Evolutionary conservation across 37 sponge, comb jelly and placozoan species (phyloP), one percentile per base, ranked within the genome.

Genomic region (Axinella damicornis): DNA sequence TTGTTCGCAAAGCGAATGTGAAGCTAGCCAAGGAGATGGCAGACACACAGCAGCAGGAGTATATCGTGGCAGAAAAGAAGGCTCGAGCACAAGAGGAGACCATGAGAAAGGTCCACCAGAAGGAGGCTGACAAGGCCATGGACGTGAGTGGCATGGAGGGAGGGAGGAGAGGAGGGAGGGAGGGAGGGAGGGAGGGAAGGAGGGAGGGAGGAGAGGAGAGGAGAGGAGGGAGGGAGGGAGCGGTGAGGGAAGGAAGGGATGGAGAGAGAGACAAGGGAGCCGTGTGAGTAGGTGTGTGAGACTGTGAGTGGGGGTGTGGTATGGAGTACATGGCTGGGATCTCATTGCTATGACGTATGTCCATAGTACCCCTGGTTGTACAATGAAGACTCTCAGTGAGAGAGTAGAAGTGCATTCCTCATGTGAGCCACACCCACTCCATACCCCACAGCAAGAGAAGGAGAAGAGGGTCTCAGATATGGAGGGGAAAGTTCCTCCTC

Each of bases 91-190:
- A 82, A 61, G 91, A 85, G 41, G 87, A 91, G n/a, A 67, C 83
- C 2, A 35, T 91, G 32, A 54, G 91, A 37, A 80, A 85, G 60
- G 83, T 91, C 40, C 59, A 91, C 76, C 91, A 91, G 78, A 91
- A 71, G 56, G 52, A 82, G 53, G 91, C 71, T 6, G 87, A 91
- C 78, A 68, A 82, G 6, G 91, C 91, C 2, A 91, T 91, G 91
- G 87, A 85, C 36, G 83, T 82, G 41, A 61, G 83, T 22, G 62
- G 12, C 9, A 46, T 4, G 62, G 27, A 14, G 13, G 62, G 62
- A 14, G 13, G 12, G 62, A 14, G 62, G 13, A 14, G 62, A 61
- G 13, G 62, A 14, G 12, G 62, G 13, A 25, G 27, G 62, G 62
- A 25, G 27, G 13, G 62, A 6, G 12, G 62, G 13, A 25, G 5